A percentile compares a stretch with the other conserved stretches of the same genome.
phyloP scores from a whole-genome alignment of 2,888 invertebrate species.

The Dicranocentrus wangi region DNA sequence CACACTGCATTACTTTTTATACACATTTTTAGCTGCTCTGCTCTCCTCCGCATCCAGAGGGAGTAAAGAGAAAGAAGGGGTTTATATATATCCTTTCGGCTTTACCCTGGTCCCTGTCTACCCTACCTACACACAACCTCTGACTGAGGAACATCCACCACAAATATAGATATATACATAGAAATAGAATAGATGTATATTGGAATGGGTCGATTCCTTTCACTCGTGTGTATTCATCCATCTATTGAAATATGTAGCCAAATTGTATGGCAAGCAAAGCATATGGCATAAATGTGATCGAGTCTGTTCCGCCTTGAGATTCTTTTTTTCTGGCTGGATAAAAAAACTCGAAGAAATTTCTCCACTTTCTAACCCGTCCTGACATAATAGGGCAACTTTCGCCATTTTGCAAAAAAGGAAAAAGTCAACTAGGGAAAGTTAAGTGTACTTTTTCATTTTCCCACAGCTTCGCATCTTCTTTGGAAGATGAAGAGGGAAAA shows the following conservation, averaged over 20 bases:
- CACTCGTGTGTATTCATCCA: slow-evolving; percentile 8
- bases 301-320: neutral
- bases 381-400: slow-evolving; percentile 29
- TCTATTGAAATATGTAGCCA: slow-evolving; percentile 7
- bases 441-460: slow-evolving; percentile 31
- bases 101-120: no score
- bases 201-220: slow-evolving; percentile 23
- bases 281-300: neutral
- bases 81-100: no score
- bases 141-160: no score
- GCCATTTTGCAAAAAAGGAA: slow-evolving; percentile 25
- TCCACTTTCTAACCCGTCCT: slow-evolving; percentile 23
- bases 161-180: no score
- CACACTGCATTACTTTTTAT: slow-evolving; percentile 15
- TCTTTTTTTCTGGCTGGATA: neutral
- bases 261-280: neutral
- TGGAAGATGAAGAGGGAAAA: slow-evolving; percentile 6
- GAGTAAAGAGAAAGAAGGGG: no score
- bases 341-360: neutral
- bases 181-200: no score
- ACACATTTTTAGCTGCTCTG: neutral
- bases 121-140: no score
- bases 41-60: no score
- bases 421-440: slow-evolving; percentile 18
- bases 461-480: neutral